Base-by-base conservation (phyloP, 1,140 invertebrate species). In the Drosophila tsacasi region DNA sequence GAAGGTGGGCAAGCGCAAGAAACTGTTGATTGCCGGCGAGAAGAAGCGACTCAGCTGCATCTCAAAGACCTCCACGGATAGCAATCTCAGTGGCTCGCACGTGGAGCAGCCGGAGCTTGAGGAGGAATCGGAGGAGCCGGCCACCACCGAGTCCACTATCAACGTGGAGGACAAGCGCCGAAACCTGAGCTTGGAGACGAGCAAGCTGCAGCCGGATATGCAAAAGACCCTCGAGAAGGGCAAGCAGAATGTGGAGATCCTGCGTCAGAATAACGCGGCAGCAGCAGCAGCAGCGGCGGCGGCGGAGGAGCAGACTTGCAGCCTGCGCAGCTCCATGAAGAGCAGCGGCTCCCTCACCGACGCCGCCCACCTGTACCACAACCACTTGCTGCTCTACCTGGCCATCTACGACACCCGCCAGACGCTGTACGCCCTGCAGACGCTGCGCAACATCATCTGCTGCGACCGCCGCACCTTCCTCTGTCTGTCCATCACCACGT, bases 301-400 rank as follows among this genome's bases (percentile, higher is more conserved):
- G 1, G 79, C 67, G 3, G 79, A 87, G 47, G 80, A 86, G 42
- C 80, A 80, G 6, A 23, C 52, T 9, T 7, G 15, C 2, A 93
- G 87, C 54, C 81, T 90, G 37, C 82, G 90, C 1, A 90, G 85
- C 15, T 92, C 90, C 1, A 78, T 77, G 7, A 92, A 92, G 62
- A 92, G 91, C 69, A 78, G 60, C 50, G 79, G 62, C 40, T 89
- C 84, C 7, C 65, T 82, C 5, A 46, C 71, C 7, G 83, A 91
- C 25, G 61, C 79, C 15, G 94, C 97, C 8, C 96, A 97, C 89
- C 95, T 96, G 25, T 95, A 97, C 47, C 97, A 98, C 91, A 96
- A 97, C 27, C 97, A 98, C 91, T 95, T 98, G 90, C 94, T 98
- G 21, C 94, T 98, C 0, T 98, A 98, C 81, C 95, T 95, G 71